These are phyloP conservation scores for Leptoteleia sp. DNA, from an alignment of 1,140 invertebrate genomes.

Conservation along the genomic window DNA sequence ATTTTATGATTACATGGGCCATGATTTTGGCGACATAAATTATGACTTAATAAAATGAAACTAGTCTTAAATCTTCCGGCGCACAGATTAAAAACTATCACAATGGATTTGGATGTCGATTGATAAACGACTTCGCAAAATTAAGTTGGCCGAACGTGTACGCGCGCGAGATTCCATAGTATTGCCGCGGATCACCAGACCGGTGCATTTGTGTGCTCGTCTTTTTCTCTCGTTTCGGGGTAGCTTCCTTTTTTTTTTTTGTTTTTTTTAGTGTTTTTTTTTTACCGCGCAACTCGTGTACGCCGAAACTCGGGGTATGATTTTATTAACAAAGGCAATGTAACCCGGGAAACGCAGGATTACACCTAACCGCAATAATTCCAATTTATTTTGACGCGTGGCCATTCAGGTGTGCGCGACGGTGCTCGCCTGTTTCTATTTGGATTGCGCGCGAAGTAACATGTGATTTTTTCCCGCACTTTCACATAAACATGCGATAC, in stretches of 20 bases:
- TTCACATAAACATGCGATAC: slow-evolving; percentile 42
- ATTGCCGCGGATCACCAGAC: slow-evolving; percentile 49
- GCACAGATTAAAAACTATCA: slow-evolving; percentile 58
- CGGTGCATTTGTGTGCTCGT: slow-evolving; percentile 63
- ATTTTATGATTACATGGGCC: no score
- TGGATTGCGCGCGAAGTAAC: slow-evolving; percentile 46
- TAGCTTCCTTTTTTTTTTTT: slow-evolving; percentile 39
- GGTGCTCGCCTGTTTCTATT: slow-evolving; percentile 51
- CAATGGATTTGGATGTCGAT: slow-evolving; percentile 67
- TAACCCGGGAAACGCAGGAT: slow-evolving; percentile 70
- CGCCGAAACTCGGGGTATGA: slow-evolving; percentile 65
- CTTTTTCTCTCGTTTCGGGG: slow-evolving; percentile 60
- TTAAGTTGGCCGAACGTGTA: slow-evolving; percentile 67
- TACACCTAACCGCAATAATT: slow-evolving; percentile 72
- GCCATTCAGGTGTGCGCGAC: slow-evolving; percentile 65
- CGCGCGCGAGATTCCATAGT: slow-evolving; percentile 44
- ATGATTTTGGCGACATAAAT: slow-evolving; percentile 28
- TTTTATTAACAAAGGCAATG: slow-evolving; percentile 75
- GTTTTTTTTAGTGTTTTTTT: no score
- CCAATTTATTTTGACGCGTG: slow-evolving; percentile 72
- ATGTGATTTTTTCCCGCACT: slow-evolving; percentile 53
- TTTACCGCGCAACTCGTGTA: slow-evolving; percentile 59
- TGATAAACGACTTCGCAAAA: slow-evolving; percentile 72
- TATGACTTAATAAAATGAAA: slow-evolving; percentile 57
- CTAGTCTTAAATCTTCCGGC: slow-evolving; percentile 44